Evolutionary conservation across 2,888 invertebrate genomes (phyloP), one percentile per base, ranked within the genome.

Genomic region (Cantharis rustica): DNA sequence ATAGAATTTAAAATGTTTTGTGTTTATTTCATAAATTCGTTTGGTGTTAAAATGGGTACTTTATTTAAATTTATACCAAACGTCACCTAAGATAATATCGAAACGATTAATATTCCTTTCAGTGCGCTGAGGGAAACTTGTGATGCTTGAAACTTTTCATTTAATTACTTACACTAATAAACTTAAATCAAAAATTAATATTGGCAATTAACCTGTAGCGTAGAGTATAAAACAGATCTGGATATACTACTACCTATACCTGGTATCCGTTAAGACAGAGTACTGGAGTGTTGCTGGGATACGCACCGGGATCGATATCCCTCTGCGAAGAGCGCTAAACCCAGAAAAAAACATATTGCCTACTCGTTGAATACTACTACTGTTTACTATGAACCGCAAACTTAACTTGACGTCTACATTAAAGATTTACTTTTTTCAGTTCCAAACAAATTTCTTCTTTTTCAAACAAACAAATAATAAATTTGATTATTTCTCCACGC

Each of bases 261-360:
- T 66, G 79, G 75, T 69, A 79, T 80, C 81, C 80, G 76, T 27
- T 71, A 80, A 81, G 81, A 80, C 81, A 80, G 79, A 81, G 80
- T 47, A 47, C 47, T 47, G 76, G 78, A 73, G 79, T 81, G 82
- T 82, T 82, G 82, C 82, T 76, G 81, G 82, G 82, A 81, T 80
- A 82, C 82, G 80, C 71, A 73, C 72, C 71, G 72, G 73, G 80
- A 80, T 80, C 80, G 80, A 80, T 80, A 80, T 72, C 73, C 74
- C 75, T 76, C 78, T 75, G 72, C 74, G 69, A 68, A 78, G 76
- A 75, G 71, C 74, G 76, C 68, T 75, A 76, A 72, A 69, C 75
- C 75, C 75, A 76, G 78, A 72, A 78, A 80, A 76, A 78, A 80
- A 76, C 74, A 68, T 47, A 61, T 69, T 71, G 69, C 73, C 74